These are phyloP conservation scores for Zaprionus obscuricornis DNA, from an alignment of 2,888 invertebrate genomes.

Conservation along the genomic window DNA sequence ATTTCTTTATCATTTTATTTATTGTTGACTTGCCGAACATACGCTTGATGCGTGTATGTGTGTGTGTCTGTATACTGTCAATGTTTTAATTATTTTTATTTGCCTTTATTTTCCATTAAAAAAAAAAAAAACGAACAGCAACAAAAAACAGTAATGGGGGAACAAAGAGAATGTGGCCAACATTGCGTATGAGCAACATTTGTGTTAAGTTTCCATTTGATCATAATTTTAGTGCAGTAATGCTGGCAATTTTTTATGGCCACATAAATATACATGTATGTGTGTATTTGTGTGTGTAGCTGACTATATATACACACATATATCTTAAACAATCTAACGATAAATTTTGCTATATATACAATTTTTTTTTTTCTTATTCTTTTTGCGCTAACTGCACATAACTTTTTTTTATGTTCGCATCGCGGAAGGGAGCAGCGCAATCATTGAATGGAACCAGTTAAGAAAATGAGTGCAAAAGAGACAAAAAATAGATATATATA, in stretches of 20 bases:
- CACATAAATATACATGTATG: conserved; percentile 28
- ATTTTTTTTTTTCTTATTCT: no score
- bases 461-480: no score
- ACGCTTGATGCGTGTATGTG: no score
- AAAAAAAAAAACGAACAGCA: conserved; percentile 36
- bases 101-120: conserved; percentile 39
- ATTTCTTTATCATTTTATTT: conserved; percentile 63
- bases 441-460: conserved; percentile 57
- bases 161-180: conserved; percentile 15
- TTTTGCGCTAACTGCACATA: conserved; percentile 34
- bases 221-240: conserved; percentile 57
- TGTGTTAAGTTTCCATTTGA: conserved; percentile 55
- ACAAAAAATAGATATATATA: conserved; percentile 11
- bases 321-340: conserved; percentile 53
- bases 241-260: conserved; percentile 47
- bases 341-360: no score
- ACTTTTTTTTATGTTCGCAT: conserved; percentile 50
- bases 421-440: conserved; percentile 62
- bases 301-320: no score
- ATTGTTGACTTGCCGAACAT: conserved; percentile 22
- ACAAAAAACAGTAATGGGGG: conserved; percentile 14
- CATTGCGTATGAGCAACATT: conserved; percentile 33
- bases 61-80: conserved; percentile 35
- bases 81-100: conserved; percentile 61
- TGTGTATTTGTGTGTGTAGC: conserved; percentile 2